These are phyloP conservation scores for Phyllopteryx taeniolatus DNA, from an alignment of 2,113 vertebrate species.

Conservation along the genomic window DNA sequence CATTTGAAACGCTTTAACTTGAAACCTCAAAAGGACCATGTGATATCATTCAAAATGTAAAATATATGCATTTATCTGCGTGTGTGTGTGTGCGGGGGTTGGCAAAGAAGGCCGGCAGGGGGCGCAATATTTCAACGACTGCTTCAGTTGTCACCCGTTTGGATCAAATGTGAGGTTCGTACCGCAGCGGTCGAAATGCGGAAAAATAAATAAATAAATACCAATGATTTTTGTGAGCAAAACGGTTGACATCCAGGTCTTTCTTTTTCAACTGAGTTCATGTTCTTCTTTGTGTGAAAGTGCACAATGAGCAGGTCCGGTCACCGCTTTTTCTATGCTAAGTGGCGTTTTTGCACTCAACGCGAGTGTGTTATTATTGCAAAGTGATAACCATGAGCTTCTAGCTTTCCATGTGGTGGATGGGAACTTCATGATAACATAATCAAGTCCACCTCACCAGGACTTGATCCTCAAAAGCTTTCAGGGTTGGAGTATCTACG, in stretches of 20 bases:
- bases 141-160: neutral
- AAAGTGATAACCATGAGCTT: neutral
- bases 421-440: neutral
- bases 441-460: neutral
- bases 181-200: neutral
- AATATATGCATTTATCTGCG: too few relatives aligned
- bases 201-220: neutral
- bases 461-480: neutral
- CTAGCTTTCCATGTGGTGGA: neutral
- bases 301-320: neutral
- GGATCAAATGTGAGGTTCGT: neutral
- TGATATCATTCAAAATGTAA: neutral
- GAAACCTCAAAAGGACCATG: neutral
- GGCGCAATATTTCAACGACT: neutral
- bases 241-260: neutral
- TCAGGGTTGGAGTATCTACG: neutral
- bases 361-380: too few relatives aligned
- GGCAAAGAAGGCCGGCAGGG: neutral
- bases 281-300: neutral
- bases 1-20: neutral
- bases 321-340: too few relatives aligned
- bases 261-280: neutral
- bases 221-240: neutral
- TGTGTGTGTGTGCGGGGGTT: too few relatives aligned
- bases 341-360: neutral